Evolutionary conservation across 2,797 vertebrate species (phyloP).

Genomic region (Hephaestus fuliginosus): DNA sequence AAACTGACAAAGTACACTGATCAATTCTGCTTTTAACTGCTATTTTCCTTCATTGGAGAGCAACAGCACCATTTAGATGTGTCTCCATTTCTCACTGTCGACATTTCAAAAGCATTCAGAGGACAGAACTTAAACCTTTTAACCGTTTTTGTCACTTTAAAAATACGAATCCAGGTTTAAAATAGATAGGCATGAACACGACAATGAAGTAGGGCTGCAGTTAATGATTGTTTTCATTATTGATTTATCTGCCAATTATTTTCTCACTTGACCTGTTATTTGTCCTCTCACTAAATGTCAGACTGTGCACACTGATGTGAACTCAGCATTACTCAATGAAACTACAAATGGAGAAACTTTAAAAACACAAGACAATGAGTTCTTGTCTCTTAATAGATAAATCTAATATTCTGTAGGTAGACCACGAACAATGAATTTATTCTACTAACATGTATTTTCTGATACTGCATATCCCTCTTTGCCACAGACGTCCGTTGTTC

Average conservation of each 20-base stretch:
- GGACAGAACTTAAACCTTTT: no score
- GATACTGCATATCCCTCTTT: no score
- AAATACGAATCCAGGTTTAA: not conserved
- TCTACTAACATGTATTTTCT: no score
- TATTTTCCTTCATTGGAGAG: not conserved
- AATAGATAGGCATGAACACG: not conserved
- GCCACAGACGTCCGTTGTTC: no score
- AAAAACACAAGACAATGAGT: no score
- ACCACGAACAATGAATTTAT: not conserved
- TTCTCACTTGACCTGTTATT: not conserved
- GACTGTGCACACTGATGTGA: not conserved
- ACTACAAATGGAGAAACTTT: no score
- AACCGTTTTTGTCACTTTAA: not conserved
- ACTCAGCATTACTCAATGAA: no score
- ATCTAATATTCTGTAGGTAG: not conserved
- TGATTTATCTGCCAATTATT: not conserved
- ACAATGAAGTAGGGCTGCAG: not conserved
- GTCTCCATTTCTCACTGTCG: not conserved
- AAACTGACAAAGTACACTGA: constrained; percentile 11
- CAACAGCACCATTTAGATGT: not conserved
- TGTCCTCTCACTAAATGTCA: not conserved
- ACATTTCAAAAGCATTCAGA: not conserved
- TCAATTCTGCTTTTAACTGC: not conserved
- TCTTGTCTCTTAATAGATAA: not conserved
- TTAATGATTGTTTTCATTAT: not conserved